Conservation (phyloP, 2,113 vertebrate genomes). For the Lota lota region DNA sequence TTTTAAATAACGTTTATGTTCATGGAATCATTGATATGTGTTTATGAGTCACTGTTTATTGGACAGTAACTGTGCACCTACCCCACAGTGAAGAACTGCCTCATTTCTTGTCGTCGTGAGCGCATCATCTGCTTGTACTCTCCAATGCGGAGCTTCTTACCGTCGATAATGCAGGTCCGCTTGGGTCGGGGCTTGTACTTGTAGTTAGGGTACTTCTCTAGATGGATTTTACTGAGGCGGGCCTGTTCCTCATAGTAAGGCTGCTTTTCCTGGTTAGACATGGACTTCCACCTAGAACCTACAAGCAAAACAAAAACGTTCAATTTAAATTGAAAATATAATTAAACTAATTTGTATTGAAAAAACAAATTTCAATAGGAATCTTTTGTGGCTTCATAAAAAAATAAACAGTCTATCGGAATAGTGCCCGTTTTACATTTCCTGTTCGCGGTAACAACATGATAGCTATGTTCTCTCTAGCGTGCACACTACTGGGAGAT, state of each 20-base stretch:
- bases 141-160: conserved; percentile 96
- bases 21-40: too few relatives aligned
- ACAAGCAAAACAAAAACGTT: not conserved
- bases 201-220: conserved; percentile 99
- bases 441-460: not conserved
- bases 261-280: conserved; percentile 99
- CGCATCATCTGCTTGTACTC: conserved; percentile 99
- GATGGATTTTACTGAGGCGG: conserved; percentile 95
- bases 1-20: too few relatives aligned
- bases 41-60: too few relatives aligned
- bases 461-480: not conserved
- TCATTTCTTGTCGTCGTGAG: conserved; percentile 97
- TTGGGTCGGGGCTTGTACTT: conserved; percentile 99
- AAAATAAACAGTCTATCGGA: not conserved
- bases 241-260: conserved; percentile 98
- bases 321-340: not conserved
- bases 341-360: not conserved
- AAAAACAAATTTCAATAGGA: not conserved
- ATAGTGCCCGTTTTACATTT: not conserved
- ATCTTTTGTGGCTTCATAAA: not conserved
- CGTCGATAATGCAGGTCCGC: conserved; percentile 98
- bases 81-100: conserved; percentile 99
- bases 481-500: not conserved
- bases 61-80: conserved; percentile 60
- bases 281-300: conserved; percentile 99